phyloP scores from a whole-genome alignment of 2,888 invertebrate species.

The Dexiosoma caninum region DNA sequence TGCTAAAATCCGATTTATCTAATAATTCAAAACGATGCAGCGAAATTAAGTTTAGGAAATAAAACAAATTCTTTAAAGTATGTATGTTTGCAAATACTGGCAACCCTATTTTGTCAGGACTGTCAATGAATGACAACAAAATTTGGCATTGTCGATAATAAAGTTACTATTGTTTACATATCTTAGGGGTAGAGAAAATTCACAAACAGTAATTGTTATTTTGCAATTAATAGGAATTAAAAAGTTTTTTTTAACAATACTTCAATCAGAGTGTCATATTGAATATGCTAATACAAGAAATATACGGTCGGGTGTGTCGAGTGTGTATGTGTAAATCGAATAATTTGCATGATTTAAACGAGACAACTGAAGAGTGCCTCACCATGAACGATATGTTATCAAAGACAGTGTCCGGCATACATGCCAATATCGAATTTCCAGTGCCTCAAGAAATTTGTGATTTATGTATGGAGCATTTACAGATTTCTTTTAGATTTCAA shows the following conservation, averaged over 20 bases:
- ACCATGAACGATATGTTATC: conserved; percentile 55
- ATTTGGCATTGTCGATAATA: conserved; percentile 36
- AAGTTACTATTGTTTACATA: conserved; percentile 53
- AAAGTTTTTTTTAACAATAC: neutral
- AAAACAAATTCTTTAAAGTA: no score
- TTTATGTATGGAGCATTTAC: conserved; percentile 48
- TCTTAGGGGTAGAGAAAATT: conserved; percentile 56
- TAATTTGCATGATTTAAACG: conserved; percentile 47
- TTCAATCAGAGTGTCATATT: neutral
- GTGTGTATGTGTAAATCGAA: conserved; percentile 53
- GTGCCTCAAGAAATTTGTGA: conserved; percentile 59
- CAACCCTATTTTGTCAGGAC: neutral
- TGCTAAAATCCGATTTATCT: no score
- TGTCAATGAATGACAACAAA: conserved; percentile 7
- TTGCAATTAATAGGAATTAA: conserved; percentile 34
- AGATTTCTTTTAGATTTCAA: conserved; percentile 50
- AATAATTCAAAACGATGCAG: no score
- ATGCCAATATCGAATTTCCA: conserved; percentile 53
- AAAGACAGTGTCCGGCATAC: conserved; percentile 43
- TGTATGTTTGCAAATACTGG: no score
- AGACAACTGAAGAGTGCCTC: conserved; percentile 40
- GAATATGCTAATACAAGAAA: conserved; percentile 53
- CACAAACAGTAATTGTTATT: conserved; percentile 32
- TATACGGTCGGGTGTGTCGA: conserved; percentile 54
- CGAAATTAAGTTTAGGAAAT: no score